Evolutionary conservation across 2,797 vertebrate species (phyloP).

Genomic region (Chromis chromis): DNA sequence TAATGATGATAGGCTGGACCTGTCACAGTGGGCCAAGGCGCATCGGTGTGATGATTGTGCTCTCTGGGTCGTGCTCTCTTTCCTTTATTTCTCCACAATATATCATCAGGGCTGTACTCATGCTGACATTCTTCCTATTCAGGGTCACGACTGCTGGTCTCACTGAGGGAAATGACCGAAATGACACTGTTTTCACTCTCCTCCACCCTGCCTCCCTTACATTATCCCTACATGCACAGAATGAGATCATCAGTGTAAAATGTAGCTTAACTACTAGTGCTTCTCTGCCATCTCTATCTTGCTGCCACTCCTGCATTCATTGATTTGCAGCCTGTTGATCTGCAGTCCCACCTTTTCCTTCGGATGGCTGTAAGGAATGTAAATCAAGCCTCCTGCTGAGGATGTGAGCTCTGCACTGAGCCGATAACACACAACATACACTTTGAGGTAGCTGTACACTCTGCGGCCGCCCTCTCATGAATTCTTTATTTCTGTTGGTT

Average conservation of each 20-base stretch:
- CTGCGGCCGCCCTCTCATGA: conserved; percentile 63
- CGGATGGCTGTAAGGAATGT: conserved; percentile 41
- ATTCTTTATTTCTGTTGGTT: conserved; percentile 73
- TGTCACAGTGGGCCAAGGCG: conserved; percentile 22
- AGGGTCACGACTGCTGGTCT: conserved; percentile 4
- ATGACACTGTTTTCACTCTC: not conserved
- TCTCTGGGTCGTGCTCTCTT: not conserved
- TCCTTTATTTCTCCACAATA: conserved; percentile 14
- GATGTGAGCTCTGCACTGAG: conserved; percentile 31
- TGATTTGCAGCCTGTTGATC: conserved; percentile 60
- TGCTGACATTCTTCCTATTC: not conserved
- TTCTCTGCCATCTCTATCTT: conserved; percentile 8
- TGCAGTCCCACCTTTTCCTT: conserved; percentile 21
- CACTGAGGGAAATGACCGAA: conserved; percentile 21
- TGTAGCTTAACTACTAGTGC: conserved; percentile 16
- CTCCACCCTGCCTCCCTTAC: conserved; percentile 1
- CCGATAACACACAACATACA: conserved; percentile 43
- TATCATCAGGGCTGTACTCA: conserved; percentile 10
- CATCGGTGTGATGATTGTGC: conserved; percentile 15
- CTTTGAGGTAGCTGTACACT: conserved; percentile 35
- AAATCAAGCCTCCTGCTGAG: conserved; percentile 47
- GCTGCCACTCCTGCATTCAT: conserved; percentile 18
- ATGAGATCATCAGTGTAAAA: conserved; percentile 31
- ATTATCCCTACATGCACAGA: conserved; percentile 15
- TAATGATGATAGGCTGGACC: conserved; percentile 30